Percentiles rank a stretch among this genome's conserved stretches.
These are phyloP conservation scores for Drosophila sucinea DNA, from an alignment of 1,140 invertebrate species.

Conservation along the genomic window DNA sequence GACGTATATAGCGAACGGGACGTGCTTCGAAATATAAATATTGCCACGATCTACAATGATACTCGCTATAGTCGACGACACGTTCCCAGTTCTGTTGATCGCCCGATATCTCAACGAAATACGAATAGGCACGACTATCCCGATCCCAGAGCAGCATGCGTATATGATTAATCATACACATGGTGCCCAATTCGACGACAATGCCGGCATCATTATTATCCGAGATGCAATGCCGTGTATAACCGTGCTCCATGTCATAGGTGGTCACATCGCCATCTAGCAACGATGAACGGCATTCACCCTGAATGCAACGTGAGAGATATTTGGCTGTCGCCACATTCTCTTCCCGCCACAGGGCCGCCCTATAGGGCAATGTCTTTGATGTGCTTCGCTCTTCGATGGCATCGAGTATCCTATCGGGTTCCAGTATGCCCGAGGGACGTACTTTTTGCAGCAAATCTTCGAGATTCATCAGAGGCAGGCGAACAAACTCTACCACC, in stretches of 20 bases:
- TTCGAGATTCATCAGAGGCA: constrained; percentile 92
- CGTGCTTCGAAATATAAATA: constrained; percentile 95
- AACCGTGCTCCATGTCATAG: constrained; percentile 85
- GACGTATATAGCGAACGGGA: constrained; percentile 94
- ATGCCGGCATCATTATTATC: constrained; percentile 90
- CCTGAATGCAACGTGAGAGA: constrained; percentile 92
- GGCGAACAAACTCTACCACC: constrained; percentile 88
- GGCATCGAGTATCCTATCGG: constrained; percentile 96
- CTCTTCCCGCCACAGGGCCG: constrained; percentile 92
- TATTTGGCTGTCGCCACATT: constrained; percentile 93
- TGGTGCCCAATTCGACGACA: constrained; percentile 92
- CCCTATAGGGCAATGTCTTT: constrained; percentile 91
- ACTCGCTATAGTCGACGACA: constrained; percentile 95
- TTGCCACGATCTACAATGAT: constrained; percentile 98
- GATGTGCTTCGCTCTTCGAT: constrained; percentile 92
- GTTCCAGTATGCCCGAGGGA: constrained; percentile 91
- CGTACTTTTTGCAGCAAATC: constrained; percentile 95
- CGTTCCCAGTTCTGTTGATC: constrained; percentile 97
- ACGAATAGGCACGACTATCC: constrained; percentile 97
- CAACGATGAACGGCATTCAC: constrained; percentile 93
- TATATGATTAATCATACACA: constrained; percentile 97
- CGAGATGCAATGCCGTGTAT: constrained; percentile 96
- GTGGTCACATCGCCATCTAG: constrained; percentile 92
- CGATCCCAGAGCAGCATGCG: constrained; percentile 97
- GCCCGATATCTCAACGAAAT: constrained; percentile 98